A percentile compares a stretch with the other conserved stretches of the same genome.
These are phyloP conservation scores for Coenonympha arcania DNA, from an alignment of 2,888 invertebrate species.

Conservation along the genomic window DNA sequence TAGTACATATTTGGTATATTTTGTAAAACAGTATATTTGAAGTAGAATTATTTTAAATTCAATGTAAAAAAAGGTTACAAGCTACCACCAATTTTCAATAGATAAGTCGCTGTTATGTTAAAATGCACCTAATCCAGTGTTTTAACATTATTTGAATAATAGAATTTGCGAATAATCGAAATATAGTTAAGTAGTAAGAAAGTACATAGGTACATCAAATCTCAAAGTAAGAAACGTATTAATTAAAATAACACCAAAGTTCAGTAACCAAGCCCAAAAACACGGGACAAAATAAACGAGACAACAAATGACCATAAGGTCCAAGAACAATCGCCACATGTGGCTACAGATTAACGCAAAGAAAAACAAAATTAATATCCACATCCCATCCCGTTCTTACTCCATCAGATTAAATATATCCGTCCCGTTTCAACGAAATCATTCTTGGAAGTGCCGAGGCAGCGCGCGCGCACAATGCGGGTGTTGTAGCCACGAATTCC, in stretches of 20 bases:
- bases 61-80: no score
- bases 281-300: conserved; percentile 35
- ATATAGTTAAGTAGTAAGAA: no score
- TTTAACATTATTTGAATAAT: no score
- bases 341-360: conserved; percentile 70
- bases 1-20: not conserved
- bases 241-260: conserved; percentile 68
- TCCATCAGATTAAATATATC: conserved; percentile 20
- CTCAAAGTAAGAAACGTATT: conserved; percentile 45
- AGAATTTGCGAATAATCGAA: no score
- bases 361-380: conserved; percentile 66
- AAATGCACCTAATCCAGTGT: no score
- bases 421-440: conserved; percentile 59
- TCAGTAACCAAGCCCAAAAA: conserved; percentile 50
- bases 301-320: conserved; percentile 68
- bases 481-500: conserved; percentile 66
- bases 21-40: no score
- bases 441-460: conserved; percentile 66
- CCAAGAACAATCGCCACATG: conserved; percentile 73
- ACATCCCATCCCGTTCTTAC: conserved; percentile 36
- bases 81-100: no score
- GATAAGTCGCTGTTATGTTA: no score
- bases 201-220: not conserved
- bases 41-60: no score
- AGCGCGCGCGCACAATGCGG: conserved; percentile 68